A percentile compares a stretch with the other conserved stretches of the same genome.
Conservation (phyloP, 2,888 invertebrate genomes). For the Agrochola lychnidis region DNA sequence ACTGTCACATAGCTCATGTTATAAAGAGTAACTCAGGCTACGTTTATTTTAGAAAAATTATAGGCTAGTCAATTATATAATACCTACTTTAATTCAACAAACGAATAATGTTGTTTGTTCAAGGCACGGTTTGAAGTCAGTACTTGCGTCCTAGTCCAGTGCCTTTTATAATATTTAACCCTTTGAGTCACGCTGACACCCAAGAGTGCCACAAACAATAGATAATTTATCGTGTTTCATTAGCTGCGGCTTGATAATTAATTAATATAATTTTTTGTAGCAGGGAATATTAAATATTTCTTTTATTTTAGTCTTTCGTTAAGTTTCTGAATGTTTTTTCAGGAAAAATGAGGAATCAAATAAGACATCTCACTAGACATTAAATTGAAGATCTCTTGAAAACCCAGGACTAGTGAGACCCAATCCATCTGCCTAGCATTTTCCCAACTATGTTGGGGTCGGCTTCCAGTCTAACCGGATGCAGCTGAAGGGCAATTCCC, state of each 20-base stretch:
- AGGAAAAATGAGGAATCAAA: not conserved
- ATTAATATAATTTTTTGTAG: not conserved
- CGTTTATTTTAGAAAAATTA: too few relatives aligned
- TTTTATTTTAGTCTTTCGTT: not conserved
- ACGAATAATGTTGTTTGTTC: too few relatives aligned
- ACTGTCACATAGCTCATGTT: too few relatives aligned
- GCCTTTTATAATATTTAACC: not conserved
- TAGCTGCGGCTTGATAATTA: constrained; percentile 1
- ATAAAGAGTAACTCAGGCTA: too few relatives aligned
- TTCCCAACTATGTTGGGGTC: too few relatives aligned
- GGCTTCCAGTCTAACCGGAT: too few relatives aligned
- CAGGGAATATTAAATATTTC: not conserved
- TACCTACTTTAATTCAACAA: too few relatives aligned
- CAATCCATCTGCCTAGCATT: too few relatives aligned
- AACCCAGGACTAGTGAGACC: not conserved
- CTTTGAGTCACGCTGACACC: not conserved
- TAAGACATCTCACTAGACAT: not conserved
- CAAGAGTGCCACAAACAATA: constrained; percentile 15
- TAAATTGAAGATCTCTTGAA: not conserved
- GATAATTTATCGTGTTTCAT: constrained; percentile 30
- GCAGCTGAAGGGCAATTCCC: not conserved
- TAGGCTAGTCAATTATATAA: too few relatives aligned
- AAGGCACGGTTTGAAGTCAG: not conserved
- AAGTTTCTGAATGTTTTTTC: not conserved
- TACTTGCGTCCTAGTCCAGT: not conserved